Conservation (phyloP, 1,140 invertebrate species). For the Hypsibius dujardini region DNA sequence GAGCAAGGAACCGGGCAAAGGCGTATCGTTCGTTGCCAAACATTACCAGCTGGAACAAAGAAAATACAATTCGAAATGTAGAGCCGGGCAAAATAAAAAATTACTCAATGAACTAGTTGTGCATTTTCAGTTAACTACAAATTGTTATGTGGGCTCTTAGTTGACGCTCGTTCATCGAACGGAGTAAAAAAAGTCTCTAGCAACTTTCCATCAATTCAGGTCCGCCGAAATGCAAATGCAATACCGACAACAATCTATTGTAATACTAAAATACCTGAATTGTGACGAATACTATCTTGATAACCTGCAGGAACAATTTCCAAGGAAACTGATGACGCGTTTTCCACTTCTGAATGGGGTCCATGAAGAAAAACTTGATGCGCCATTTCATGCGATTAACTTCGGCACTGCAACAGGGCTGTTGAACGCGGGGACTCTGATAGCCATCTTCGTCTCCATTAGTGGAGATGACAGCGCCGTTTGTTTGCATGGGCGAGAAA, state of each 20-base stretch:
- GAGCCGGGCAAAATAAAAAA: neutral
- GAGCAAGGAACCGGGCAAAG: constrained; percentile 84
- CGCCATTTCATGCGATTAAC: constrained; percentile 47
- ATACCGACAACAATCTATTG: constrained; percentile 13
- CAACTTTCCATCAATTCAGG: no score
- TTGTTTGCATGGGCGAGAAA: no score
- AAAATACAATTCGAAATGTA: constrained; percentile 18
- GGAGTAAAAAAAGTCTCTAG: no score
- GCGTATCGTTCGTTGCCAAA: constrained; percentile 85
- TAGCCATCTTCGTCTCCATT: neutral
- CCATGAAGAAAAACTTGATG: constrained; percentile 93
- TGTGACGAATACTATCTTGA: constrained; percentile 88
- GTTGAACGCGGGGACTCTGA: neutral
- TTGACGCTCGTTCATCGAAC: no score
- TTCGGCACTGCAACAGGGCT: constrained; percentile 7
- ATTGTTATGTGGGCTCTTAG: no score
- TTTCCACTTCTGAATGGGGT: constrained; percentile 90
- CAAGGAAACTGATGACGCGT: constrained; percentile 77
- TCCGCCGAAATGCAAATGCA: neutral
- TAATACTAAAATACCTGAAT: constrained; percentile 61
- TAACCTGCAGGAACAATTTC: constrained; percentile 80
- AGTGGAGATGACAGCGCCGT: no score
- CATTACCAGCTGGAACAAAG: constrained; percentile 50
- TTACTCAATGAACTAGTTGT: no score
- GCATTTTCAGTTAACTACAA: no score